Percentiles rank a stretch among this genome's conserved stretches.
Evolutionary conservation across 2,888 invertebrate genomes (phyloP).

Genomic region (Clivina fossor): DNA sequence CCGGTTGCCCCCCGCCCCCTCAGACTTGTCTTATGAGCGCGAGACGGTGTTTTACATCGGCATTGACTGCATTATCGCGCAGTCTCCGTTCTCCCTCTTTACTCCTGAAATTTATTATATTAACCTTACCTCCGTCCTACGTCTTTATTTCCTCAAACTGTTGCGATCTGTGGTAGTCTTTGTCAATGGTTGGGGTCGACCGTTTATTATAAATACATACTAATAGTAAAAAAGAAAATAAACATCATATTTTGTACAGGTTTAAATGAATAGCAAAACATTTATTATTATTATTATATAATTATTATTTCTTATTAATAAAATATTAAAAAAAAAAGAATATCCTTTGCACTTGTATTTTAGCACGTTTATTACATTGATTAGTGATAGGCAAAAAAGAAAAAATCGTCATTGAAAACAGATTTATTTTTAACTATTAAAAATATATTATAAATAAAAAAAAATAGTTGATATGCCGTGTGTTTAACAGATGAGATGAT

Average conservation of each 20-base stretch:
- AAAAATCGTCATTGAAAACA: constrained; percentile 24
- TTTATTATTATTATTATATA: constrained; percentile 27
- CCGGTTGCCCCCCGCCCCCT: not conserved
- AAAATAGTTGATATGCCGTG: constrained; percentile 22
- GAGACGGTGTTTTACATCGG: constrained; percentile 3
- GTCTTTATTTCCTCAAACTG: not conserved
- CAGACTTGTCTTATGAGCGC: not conserved
- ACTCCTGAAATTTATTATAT: not conserved
- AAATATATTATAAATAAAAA: constrained; percentile 27
- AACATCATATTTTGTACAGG: constrained; percentile 35
- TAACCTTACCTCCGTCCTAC: not conserved
- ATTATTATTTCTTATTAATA: constrained; percentile 27
- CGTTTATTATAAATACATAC: constrained; percentile 12
- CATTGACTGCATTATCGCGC: not conserved
- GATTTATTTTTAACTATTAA: constrained; percentile 21
- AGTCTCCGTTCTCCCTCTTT: too few relatives aligned
- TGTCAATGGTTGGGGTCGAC: constrained; percentile 16
- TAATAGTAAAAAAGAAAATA: too few relatives aligned
- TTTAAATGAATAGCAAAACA: constrained; percentile 31
- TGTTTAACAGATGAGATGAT: constrained; percentile 22
- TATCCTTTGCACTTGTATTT: constrained; percentile 31
- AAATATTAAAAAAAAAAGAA: constrained; percentile 19
- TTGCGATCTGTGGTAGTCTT: not conserved
- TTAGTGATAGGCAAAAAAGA: constrained; percentile 22
- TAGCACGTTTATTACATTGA: constrained; percentile 28